Base-by-base conservation (phyloP, 2,888 invertebrate species). In the Latheticus oryzae region DNA sequence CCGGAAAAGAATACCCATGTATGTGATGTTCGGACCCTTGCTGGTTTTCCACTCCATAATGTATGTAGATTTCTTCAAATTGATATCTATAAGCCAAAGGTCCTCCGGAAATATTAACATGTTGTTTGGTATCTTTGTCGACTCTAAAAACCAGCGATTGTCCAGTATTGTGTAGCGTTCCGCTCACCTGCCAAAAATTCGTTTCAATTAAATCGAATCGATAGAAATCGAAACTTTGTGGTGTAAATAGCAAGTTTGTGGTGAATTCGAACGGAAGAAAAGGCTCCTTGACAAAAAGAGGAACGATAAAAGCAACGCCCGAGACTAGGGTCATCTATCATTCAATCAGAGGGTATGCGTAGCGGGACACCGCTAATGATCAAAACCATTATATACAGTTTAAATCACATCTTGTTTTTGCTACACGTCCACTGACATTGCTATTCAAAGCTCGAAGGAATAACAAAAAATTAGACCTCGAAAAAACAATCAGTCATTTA, bases 1-100 rank as follows among this genome's bases (percentile, higher is more conserved):
- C 97, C 15, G 98, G 97, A 79, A 98, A 99, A 30, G 94, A 88
- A 72, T 95, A 91, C 61, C 95, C 93, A 70, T 95, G 94, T 64
- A 99, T 93, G 71, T 89, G 91, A 79, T 99, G 98, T 78, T 99
- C 98, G 0, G 97, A 98, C 8, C 98, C 99, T 65, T 90, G 86
- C 67, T 87, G 87, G 73, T 97, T 92, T 64, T 91, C 90, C 66
- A 88, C 87, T 19, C 96, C 96, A 76, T 95, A 97, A 81, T 97
- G 97, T 75, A 96, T 91, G 82, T 95, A 95, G 76, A 97, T 92
- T 80, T 97, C 95, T 73, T 94, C 93, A 71, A 97, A 94, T 79
- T 94, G 93, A 81, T 97, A 97, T 65, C 92, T 85, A 81, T 97
- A 97, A 63, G 96, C 94, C 45, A 97, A 84, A 0, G 98, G 97